Conservation (phyloP, 2,797 vertebrate species). For the Oreochromis grahami region DNA sequence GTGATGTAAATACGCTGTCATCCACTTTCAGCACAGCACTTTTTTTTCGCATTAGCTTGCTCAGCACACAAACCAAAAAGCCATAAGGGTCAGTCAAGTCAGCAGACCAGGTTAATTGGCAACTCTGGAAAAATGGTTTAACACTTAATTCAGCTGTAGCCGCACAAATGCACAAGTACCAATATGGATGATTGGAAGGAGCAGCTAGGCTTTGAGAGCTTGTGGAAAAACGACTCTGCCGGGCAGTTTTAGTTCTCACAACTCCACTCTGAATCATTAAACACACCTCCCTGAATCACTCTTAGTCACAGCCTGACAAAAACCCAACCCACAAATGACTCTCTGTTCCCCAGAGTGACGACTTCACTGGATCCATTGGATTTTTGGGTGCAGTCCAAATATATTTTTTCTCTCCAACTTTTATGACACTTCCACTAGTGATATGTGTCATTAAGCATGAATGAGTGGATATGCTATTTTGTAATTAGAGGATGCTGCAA, state of each 20-base stretch:
- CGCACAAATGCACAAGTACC: background rate
- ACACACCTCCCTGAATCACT: constrained; percentile 42
- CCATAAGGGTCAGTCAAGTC: constrained; percentile 39
- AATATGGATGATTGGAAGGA: background rate
- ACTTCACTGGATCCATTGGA: constrained; percentile 43
- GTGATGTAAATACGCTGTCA: constrained; percentile 26
- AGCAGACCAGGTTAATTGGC: constrained; percentile 29
- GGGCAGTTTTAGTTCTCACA: constrained; percentile 18
- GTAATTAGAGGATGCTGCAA: constrained; percentile 47
- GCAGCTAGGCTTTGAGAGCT: constrained; percentile 17
- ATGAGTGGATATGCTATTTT: constrained; percentile 35
- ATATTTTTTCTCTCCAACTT: constrained; percentile 44
- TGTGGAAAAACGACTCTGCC: background rate
- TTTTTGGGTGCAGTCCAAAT: constrained; percentile 28
- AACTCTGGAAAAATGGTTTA: constrained; percentile 38
- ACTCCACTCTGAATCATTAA: constrained; percentile 57
- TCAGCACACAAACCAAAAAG: constrained; percentile 46
- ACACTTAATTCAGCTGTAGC: constrained; percentile 17
- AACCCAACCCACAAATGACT: constrained; percentile 40
- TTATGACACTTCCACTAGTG: constrained; percentile 52
- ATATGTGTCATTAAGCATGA: constrained; percentile 54
- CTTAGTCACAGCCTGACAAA: constrained; percentile 53
- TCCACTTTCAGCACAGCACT: constrained; percentile 36
- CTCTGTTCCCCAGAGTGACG: constrained; percentile 44
- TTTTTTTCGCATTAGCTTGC: constrained; percentile 42